Base-by-base conservation (phyloP, 1,140 invertebrate species). In the Drosophila setifemur region DNA sequence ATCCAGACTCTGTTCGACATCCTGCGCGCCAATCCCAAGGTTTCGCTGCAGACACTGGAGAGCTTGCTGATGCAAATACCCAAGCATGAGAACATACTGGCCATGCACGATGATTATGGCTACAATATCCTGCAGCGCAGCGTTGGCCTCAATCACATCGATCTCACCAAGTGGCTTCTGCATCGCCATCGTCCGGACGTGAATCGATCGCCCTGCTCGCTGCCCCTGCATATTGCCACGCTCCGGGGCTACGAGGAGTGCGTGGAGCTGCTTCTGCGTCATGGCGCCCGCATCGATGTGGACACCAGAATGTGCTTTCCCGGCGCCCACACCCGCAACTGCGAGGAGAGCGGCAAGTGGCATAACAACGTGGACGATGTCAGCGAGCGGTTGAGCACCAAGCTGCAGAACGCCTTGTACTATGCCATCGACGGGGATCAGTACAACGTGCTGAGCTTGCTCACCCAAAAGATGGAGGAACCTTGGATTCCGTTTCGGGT, bases 371-470 rank as follows among this genome's bases (percentile, higher is more conserved):
- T 83, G n/a, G 88, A 90, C 40, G 86, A 90, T 49, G 87, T 89
- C 1, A 83, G 74, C 26, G 87, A 90, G 68, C 88, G 86, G 28
- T 44, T 58, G 85, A 91, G 86, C 90, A 94, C 90, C 39, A 94
- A 95, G 90, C 86, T 95, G 21, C 94, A 95, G 74, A 94, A 94
- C 88, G 94, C 94, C 4, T 92, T 95, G 33, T 95, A 93, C 88
- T 95, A 95, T 90, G 94, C 94, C 18, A 93, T 95, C 29, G 94
- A 95, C 90, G 94, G 94, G 14, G 94, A 95, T 91, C 94, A 95
- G 90, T 93, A 94, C 19, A 91, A 92, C 81, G 92, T 93, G 43
- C 73, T 95, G 14, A 94, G 93, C 72, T 91, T 95, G 67, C 90
- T 95, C 45, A 91, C 93, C 11, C 94, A 94, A 70, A 93, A 94